Conservation (phyloP, 2,888 invertebrate species). For the Cabera pusaria region DNA sequence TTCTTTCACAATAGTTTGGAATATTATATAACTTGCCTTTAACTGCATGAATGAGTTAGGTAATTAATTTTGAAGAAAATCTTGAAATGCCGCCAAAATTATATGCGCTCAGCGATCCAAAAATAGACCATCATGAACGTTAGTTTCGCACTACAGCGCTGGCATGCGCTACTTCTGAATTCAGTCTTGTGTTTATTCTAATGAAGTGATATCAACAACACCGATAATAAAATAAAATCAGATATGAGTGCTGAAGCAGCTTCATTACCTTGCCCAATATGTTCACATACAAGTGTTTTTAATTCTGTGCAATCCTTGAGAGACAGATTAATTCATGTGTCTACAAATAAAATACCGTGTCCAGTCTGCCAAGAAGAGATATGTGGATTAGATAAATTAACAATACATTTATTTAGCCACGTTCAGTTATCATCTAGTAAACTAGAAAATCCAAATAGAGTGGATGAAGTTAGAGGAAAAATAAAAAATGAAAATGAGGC, state of each 20-base stretch:
- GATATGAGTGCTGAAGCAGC: constrained; percentile 78
- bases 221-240: constrained; percentile 5
- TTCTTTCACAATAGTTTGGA: too few species aligned
- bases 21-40: too few species aligned
- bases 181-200: constrained; percentile 3
- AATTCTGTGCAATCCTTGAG: constrained; percentile 87
- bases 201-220: too few species aligned
- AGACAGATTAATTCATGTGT: constrained; percentile 88
- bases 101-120: constrained; percentile 58
- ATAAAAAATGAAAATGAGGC: constrained; percentile 42
- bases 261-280: constrained; percentile 89
- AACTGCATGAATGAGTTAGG: constrained; percentile 2
- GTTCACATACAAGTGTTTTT: constrained; percentile 88
- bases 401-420: constrained; percentile 92
- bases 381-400: constrained; percentile 90
- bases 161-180: constrained; percentile 33
- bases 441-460: constrained; percentile 27
- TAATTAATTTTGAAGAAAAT: constrained; percentile 35
- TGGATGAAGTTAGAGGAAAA: constrained; percentile 29
- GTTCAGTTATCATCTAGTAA: constrained; percentile 65
- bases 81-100: constrained; percentile 74
- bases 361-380: constrained; percentile 91
- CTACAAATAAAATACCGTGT: constrained; percentile 89
- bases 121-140: constrained; percentile 65
- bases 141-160: constrained; percentile 59